Evolutionary conservation across 2,113 vertebrate species (phyloP).

Genomic region (Alligator sinensis): DNA sequence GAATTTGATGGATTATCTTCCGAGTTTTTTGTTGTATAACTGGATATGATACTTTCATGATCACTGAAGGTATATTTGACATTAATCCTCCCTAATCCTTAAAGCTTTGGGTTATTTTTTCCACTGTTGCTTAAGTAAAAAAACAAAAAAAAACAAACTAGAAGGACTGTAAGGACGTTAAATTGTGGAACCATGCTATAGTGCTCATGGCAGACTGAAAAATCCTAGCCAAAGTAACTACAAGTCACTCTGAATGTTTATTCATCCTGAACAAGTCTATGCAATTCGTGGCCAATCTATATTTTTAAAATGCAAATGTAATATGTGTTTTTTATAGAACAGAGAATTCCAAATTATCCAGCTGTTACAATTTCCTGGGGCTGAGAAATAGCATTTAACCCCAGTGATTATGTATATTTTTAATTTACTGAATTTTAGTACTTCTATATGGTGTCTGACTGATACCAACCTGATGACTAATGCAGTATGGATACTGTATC

Average conservation of each 20-base stretch:
- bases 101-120: background rate
- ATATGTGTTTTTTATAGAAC: background rate
- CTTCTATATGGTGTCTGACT: background rate
- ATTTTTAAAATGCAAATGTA: background rate
- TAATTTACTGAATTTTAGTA: background rate
- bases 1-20: background rate
- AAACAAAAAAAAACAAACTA: background rate
- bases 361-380: fast-evolving
- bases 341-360: background rate
- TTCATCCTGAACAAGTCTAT: background rate
- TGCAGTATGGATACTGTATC: background rate
- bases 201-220: background rate
- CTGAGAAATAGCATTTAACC: background rate
- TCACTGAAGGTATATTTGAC: background rate
- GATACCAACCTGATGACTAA: background rate
- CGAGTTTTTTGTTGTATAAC: background rate
- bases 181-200: background rate
- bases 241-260: background rate
- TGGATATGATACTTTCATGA: fast-evolving
- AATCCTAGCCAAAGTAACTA: background rate
- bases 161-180: background rate
- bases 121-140: background rate
- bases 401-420: background rate
- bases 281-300: background rate
- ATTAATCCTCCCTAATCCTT: background rate